Evolutionary conservation across 2,113 vertebrate genomes (phyloP).

Genomic region (Xiphophorus couchianus): DNA sequence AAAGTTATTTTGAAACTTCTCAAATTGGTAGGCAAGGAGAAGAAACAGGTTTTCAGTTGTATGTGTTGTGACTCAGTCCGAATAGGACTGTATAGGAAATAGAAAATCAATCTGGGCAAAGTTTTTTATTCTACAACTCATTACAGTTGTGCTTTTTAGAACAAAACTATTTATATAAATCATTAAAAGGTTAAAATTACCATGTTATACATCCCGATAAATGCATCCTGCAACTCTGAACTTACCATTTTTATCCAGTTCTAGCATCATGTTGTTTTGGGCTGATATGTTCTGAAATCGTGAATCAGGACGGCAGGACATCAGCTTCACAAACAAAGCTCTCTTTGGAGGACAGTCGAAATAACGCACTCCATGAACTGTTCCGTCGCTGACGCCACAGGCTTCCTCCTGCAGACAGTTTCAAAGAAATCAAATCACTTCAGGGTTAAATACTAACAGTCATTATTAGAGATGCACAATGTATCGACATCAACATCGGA

Average conservation of each 20-base stretch:
- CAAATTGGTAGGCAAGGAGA: neutral
- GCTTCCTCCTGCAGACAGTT: conserved; percentile 78
- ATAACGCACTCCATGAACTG: conserved; percentile 66
- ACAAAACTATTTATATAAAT: neutral
- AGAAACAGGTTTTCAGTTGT: neutral
- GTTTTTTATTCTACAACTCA: no score
- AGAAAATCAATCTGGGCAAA: no score
- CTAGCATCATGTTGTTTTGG: neutral
- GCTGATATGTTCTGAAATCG: conserved; percentile 70
- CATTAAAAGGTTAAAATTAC: neutral
- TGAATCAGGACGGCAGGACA: conserved; percentile 79
- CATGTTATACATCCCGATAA: neutral
- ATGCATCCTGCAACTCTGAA: neutral
- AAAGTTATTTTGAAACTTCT: neutral
- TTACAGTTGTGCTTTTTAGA: no score
- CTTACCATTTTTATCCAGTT: conserved; percentile 49
- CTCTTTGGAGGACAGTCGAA: conserved; percentile 77
- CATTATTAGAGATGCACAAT: no score
- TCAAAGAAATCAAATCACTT: neutral
- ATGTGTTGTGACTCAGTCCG: neutral
- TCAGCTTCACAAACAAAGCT: conserved; percentile 84
- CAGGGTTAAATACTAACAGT: neutral
- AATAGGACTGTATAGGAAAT: no score
- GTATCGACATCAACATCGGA: no score
- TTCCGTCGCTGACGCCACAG: conserved; percentile 77